phyloP scores from a whole-genome alignment of 2,113 vertebrate genomes.

The Tricholaema leucomelas region DNA sequence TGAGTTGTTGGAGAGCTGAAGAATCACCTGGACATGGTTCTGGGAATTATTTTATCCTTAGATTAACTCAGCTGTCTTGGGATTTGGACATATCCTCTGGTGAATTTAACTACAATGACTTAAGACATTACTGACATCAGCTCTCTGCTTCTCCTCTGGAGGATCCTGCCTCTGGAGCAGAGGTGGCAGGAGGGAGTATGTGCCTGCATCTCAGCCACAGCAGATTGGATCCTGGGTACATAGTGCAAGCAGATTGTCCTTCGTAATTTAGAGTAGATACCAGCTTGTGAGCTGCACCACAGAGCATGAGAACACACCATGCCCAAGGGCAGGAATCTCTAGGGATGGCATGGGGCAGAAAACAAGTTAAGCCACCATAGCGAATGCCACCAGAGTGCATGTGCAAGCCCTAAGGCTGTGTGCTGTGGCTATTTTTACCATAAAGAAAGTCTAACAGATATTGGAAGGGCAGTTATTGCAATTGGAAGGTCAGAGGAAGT shows the following conservation, averaged over 20 bases:
- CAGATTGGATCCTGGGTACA: neutral
- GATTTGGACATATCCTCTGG: constrained; percentile 4
- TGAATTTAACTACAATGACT: constrained; percentile 10
- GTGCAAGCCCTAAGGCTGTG: neutral
- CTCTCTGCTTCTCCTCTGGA: neutral
- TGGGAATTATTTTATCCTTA: constrained; percentile 37
- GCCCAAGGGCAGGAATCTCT: neutral
- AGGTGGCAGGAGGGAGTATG: neutral
- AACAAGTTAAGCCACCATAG: rapidly evolving
- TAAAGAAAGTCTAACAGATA: neutral
- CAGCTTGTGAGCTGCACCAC: neutral
- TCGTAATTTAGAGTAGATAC: neutral
- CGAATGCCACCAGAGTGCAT: neutral
- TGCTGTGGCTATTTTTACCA: neutral
- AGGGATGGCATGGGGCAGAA: neutral
- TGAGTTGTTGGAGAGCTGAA: neutral
- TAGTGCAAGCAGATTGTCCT: neutral
- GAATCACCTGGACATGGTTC: neutral
- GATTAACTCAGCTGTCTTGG: constrained; percentile 5
- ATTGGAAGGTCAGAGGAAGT: neutral
- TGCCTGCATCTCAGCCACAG: neutral
- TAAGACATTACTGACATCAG: neutral
- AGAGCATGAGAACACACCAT: neutral
- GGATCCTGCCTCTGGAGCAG: neutral
- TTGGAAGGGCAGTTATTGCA: neutral